Base-by-base conservation (phyloP, 2,888 invertebrate species). In the Orthonevra nobilis region DNA sequence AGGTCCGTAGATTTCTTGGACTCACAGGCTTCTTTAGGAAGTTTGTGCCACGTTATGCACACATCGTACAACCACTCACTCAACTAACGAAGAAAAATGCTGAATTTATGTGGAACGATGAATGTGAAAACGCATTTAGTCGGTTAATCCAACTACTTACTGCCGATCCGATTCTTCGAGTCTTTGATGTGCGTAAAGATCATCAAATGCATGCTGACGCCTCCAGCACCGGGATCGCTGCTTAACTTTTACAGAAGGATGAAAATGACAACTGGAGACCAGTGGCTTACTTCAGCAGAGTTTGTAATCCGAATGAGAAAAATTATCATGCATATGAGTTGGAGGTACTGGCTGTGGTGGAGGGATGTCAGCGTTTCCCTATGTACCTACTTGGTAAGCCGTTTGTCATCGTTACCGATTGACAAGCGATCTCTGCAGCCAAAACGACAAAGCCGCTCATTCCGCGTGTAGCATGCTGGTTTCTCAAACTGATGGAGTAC, bases 401-500 rank as follows among this genome's bases (percentile, higher is more conserved):
- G 4, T 30, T 48, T 26, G 14, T 26, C 3, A 9, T 26, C 14
- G 14, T 26, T 15, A 48, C 19, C n/a, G 40, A 19, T 19, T 19
- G 40, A 17, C 19, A 17, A 19, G 19, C 40, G n/a, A n/a, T 40
- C 19, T 6, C 19, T n/a, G 38, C 19, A 6, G 19, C 19, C 19
- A 54, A 64, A 9, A 30, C 38, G 7, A 40, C 64, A 6, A 30
- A 42, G 7, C 50, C 40, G 12, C 9, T 68, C 34, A 54, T 56
- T 14, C 58, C 56, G 5, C 32, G 40, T 4, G 44, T 68, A 9
- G 48, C 58, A 17, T 34, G 46, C 12, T 46, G 54, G 68, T 44
- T 56, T 1, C 15, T 44, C 15, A 42, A 42, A 44, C 34, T 58
- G 17, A 40, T 58, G 9, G 58, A 56, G 17, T 64, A 56, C 12